Conservation (phyloP, 1,140 invertebrate genomes). For the Neelides sp. region DNA sequence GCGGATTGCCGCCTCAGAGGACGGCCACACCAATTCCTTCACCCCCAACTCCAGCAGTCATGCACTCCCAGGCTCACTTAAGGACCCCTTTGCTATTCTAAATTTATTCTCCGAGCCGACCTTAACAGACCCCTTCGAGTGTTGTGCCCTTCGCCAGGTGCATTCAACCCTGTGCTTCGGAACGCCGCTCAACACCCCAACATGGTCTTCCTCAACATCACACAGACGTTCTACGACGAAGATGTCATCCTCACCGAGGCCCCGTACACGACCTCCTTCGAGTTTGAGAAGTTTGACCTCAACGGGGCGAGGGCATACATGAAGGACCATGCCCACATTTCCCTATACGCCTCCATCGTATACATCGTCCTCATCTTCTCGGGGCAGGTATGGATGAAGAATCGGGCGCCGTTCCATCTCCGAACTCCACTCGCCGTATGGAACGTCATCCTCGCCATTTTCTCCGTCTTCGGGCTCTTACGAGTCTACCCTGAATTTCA, state of each 20-base stretch:
- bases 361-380: slow-evolving; percentile 91
- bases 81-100: too few species aligned
- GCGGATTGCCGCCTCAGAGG: too few species aligned
- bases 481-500: slow-evolving; percentile 77
- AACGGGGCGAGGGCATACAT: slow-evolving; percentile 64
- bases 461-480: slow-evolving; percentile 83
- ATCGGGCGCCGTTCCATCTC: slow-evolving; percentile 72
- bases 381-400: slow-evolving; percentile 84
- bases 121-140: too few species aligned
- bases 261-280: slow-evolving; percentile 15
- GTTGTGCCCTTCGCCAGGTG: too few species aligned
- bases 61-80: too few species aligned
- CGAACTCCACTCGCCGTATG: slow-evolving; percentile 71
- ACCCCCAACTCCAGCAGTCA: too few species aligned
- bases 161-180: too few species aligned
- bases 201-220: too few species aligned
- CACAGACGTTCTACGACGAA: too few species aligned
- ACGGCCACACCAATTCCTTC: too few species aligned
- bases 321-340: slow-evolving; percentile 85
- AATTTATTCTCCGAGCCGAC: too few species aligned
- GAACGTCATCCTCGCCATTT: slow-evolving; percentile 81
- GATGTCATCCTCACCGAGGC: slow-evolving; percentile 18
- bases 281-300: slow-evolving; percentile 26
- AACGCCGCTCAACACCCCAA: too few species aligned
- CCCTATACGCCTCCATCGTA: slow-evolving; percentile 75